These are phyloP conservation scores for Typhlichthys eigenmanni DNA, from an alignment of 2,797 vertebrate species.

Conservation along the genomic window DNA sequence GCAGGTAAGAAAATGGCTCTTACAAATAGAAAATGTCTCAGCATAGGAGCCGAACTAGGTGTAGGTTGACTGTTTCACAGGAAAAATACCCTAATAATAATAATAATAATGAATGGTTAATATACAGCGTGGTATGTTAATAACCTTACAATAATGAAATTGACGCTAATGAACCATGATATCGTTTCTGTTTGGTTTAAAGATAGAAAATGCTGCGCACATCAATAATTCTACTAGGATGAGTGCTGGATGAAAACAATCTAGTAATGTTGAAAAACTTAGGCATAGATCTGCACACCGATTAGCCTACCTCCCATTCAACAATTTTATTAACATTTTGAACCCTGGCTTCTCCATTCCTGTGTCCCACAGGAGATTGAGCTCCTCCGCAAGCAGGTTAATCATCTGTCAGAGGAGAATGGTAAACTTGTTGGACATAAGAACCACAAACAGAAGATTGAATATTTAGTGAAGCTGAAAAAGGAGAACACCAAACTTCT, in stretches of 20 bases:
- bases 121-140: neutral
- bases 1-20: constrained; percentile 57
- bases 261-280: too few relatives aligned
- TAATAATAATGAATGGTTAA: neutral
- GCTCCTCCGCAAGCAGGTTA: constrained; percentile 85
- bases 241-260: too few relatives aligned
- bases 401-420: constrained; percentile 88
- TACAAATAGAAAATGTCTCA: neutral
- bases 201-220: too few relatives aligned
- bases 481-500: constrained; percentile 87
- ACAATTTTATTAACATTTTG: too few relatives aligned
- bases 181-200: too few relatives aligned
- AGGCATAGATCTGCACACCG: too few relatives aligned
- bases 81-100: neutral
- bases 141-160: too few relatives aligned
- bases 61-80: neutral
- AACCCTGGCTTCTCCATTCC: neutral
- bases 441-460: constrained; percentile 94
- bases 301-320: too few relatives aligned
- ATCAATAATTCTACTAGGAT: too few relatives aligned
- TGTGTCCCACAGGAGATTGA: constrained; percentile 81
- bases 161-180: too few relatives aligned
- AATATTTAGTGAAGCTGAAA: constrained; percentile 93
- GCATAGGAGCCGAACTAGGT: neutral
- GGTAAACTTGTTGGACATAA: constrained; percentile 93